phyloP scores from a whole-genome alignment of 2,797 vertebrate species.

The Sternarchorhynchus goeldii region DNA sequence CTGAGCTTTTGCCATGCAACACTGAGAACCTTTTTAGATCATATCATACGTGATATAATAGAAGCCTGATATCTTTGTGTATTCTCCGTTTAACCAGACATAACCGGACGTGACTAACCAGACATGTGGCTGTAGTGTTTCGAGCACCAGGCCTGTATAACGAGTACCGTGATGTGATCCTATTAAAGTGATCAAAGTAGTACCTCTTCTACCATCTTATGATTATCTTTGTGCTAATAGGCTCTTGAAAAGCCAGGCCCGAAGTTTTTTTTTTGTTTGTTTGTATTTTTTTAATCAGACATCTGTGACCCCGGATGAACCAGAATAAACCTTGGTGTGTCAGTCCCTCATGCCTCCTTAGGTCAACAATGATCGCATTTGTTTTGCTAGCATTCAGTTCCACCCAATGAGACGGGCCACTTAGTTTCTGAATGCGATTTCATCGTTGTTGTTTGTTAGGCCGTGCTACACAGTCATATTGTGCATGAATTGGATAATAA shows the following conservation, averaged over 20 bases:
- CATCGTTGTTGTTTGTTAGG: constrained; percentile 29
- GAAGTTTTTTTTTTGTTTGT: neutral
- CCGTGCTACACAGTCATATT: constrained; percentile 24
- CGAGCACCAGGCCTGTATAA: neutral
- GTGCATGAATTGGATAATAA: neutral
- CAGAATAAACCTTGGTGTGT: constrained; percentile 18
- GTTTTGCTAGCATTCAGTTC: constrained; percentile 24
- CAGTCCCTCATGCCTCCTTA: constrained; percentile 18
- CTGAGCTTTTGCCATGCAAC: neutral
- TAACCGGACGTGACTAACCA: neutral
- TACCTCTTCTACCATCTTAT: too few relatives aligned
- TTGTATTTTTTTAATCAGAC: neutral
- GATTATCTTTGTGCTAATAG: neutral
- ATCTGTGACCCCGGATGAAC: neutral
- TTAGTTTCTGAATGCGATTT: constrained; percentile 24
- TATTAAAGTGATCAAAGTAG: neutral
- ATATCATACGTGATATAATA: too few relatives aligned
- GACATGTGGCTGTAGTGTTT: neutral
- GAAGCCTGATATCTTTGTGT: neutral
- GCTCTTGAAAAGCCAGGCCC: constrained; percentile 2
- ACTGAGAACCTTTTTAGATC: neutral
- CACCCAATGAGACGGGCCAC: neutral
- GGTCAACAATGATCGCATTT: constrained; percentile 41
- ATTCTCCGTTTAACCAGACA: neutral
- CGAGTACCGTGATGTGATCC: neutral